A percentile compares a stretch with the other conserved stretches of the same genome.
Evolutionary conservation across 2,797 vertebrate genomes (phyloP).

Genomic region (Parotocinclus haroldoi): DNA sequence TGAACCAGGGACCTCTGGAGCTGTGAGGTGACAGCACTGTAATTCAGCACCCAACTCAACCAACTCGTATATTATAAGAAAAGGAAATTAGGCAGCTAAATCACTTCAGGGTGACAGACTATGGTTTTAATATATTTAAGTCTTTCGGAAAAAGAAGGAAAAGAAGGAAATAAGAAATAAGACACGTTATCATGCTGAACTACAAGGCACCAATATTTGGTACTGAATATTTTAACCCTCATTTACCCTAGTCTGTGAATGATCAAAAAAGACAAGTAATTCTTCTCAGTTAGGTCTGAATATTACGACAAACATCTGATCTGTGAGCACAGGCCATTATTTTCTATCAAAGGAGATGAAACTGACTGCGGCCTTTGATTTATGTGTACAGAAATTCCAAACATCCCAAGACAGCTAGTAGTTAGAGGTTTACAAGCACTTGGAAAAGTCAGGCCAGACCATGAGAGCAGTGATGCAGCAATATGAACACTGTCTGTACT

Average conservation of each 20-base stretch:
- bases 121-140: too few relatives aligned
- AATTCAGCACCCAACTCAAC: too few relatives aligned
- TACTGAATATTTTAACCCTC: neutral
- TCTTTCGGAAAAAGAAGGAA: too few relatives aligned
- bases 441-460: constrained; percentile 36
- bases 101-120: too few relatives aligned
- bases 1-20: too few relatives aligned
- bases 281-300: constrained; percentile 11
- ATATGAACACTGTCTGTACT: constrained; percentile 38
- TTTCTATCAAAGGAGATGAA: constrained; percentile 31
- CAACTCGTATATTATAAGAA: too few relatives aligned
- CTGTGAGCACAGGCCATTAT: constrained; percentile 23
- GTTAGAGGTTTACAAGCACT: constrained; percentile 45
- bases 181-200: neutral
- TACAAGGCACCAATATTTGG: neutral
- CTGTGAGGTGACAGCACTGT: too few relatives aligned
- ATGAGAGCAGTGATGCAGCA: constrained; percentile 37
- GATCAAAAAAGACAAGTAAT: constrained; percentile 33
- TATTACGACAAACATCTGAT: constrained; percentile 30
- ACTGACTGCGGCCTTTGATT: constrained; percentile 39
- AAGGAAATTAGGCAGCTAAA: too few relatives aligned
- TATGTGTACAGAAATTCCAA: constrained; percentile 50
- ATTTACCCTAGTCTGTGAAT: constrained; percentile 4
- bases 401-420: constrained; percentile 41
- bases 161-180: too few relatives aligned